Conservation (phyloP, 2,113 vertebrate species). For the Ginglymostoma cirratum region DNA sequence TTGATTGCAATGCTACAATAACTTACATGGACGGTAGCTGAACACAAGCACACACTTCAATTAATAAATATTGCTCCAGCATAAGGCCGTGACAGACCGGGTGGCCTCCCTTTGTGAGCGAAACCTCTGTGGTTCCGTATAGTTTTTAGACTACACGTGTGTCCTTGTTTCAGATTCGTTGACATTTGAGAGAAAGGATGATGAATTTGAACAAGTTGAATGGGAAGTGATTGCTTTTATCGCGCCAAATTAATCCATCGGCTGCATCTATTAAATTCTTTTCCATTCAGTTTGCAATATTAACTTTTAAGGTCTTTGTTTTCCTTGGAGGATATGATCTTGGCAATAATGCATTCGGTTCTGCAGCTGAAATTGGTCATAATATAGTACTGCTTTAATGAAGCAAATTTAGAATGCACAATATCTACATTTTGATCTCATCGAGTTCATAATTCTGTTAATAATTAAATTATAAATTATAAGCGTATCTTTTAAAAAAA, state of each 20-base stretch:
- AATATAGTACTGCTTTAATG: not conserved
- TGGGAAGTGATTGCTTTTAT: not conserved
- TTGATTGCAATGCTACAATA: not conserved
- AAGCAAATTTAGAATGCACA: not conserved
- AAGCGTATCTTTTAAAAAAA: not conserved
- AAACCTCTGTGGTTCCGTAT: not conserved
- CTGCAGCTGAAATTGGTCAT: not conserved
- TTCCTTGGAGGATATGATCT: not conserved
- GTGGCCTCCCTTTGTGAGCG: constrained; percentile 13
- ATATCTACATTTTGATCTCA: not conserved
- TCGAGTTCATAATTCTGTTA: not conserved
- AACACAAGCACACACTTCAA: not conserved
- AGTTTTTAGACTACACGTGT: not conserved
- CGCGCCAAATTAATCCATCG: not conserved
- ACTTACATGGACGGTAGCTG: not conserved
- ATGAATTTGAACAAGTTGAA: not conserved
- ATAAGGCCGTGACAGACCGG: not conserved
- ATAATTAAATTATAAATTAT: not conserved
- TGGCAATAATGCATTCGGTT: not conserved
- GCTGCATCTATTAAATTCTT: not conserved
- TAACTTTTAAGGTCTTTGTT: not conserved
- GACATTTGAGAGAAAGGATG: not conserved
- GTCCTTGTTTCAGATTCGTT: constrained; percentile 19
- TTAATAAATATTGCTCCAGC: not conserved
- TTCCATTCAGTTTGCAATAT: not conserved